phyloP scores from a whole-genome alignment of 2,797 vertebrate species.

The Lithobates pipiens region DNA sequence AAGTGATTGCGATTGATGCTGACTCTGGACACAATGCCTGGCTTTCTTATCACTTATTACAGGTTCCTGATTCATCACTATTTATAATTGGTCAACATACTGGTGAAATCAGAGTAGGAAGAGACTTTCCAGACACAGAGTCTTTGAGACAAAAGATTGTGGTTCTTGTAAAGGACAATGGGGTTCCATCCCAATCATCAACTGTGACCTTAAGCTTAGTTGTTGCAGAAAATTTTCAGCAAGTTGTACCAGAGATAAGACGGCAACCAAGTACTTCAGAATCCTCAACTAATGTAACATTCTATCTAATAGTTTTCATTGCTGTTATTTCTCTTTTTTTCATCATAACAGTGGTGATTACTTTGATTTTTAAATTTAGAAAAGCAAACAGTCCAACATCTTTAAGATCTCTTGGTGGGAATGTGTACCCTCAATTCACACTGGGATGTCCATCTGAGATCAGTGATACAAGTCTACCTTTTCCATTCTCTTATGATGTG shows the following conservation, averaged over 20 bases:
- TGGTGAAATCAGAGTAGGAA: constrained; percentile 74
- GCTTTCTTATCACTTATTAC: constrained; percentile 81
- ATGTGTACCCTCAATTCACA: constrained; percentile 51
- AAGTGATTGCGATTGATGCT: constrained; percentile 78
- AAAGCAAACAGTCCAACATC: not conserved
- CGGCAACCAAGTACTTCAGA: constrained; percentile 36
- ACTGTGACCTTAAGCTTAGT: constrained; percentile 68
- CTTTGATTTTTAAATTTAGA: constrained; percentile 30
- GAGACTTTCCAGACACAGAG: constrained; percentile 70
- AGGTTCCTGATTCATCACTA: constrained; percentile 73
- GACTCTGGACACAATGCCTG: constrained; percentile 84
- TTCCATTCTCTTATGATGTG: constrained; percentile 67
- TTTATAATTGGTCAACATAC: constrained; percentile 73
- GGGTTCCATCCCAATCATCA: constrained; percentile 68
- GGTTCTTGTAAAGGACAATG: constrained; percentile 63
- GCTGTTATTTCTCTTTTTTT: constrained; percentile 60
- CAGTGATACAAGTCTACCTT: constrained; percentile 70
- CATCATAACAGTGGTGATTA: constrained; percentile 36
- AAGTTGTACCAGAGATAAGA: constrained; percentile 54
- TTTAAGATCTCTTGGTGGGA: constrained; percentile 61
- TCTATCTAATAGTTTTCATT: constrained; percentile 57
- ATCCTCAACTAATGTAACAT: constrained; percentile 49
- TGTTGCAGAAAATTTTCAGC: constrained; percentile 64
- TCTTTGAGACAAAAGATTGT: constrained; percentile 76
- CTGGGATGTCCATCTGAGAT: constrained; percentile 55